A percentile compares a stretch with the other conserved stretches of the same genome.
These are phyloP conservation scores for Discoglossus pictus DNA, from an alignment of 2,797 vertebrate genomes.

Conservation along the genomic window DNA sequence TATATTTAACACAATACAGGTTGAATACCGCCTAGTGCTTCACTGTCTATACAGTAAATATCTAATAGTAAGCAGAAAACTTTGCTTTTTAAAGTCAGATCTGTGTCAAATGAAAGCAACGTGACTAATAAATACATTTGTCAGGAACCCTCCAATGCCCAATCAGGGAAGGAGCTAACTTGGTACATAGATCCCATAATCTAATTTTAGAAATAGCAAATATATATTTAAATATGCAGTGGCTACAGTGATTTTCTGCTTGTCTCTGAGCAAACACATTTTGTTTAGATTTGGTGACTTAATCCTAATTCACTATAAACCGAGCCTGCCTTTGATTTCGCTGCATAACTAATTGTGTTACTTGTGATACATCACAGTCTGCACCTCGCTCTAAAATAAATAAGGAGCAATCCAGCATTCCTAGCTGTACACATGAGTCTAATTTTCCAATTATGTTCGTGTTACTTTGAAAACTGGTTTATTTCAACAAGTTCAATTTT, in stretches of 20 bases:
- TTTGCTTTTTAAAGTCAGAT: too few species aligned
- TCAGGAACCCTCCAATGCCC: too few species aligned
- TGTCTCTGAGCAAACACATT: constrained; percentile 5
- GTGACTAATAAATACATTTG: too few species aligned
- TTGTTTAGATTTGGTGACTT: constrained; percentile 17
- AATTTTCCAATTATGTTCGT: constrained; percentile 51
- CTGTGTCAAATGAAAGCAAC: too few species aligned
- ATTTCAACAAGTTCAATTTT: constrained; percentile 52
- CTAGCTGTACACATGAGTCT: constrained; percentile 46
- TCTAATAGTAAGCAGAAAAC: too few species aligned
- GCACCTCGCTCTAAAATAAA: constrained; percentile 6
- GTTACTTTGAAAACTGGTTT: constrained; percentile 52
- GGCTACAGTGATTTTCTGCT: constrained; percentile 8
- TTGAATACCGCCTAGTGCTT: too few species aligned
- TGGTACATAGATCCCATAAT: constrained; percentile 10
- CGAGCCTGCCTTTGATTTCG: constrained; percentile 31
- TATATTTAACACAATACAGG: too few species aligned
- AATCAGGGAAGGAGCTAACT: background rate
- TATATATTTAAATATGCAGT: constrained; percentile 15
- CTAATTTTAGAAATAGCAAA: constrained; percentile 22
- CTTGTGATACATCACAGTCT: constrained; percentile 25
- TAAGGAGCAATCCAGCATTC: constrained; percentile 13
- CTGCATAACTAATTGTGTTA: constrained; percentile 37
- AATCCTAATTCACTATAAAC: background rate
- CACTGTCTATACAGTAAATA: too few species aligned